Evolutionary conservation across 2,113 vertebrate species (phyloP).

Genomic region (Saccopteryx leptura): DNA sequence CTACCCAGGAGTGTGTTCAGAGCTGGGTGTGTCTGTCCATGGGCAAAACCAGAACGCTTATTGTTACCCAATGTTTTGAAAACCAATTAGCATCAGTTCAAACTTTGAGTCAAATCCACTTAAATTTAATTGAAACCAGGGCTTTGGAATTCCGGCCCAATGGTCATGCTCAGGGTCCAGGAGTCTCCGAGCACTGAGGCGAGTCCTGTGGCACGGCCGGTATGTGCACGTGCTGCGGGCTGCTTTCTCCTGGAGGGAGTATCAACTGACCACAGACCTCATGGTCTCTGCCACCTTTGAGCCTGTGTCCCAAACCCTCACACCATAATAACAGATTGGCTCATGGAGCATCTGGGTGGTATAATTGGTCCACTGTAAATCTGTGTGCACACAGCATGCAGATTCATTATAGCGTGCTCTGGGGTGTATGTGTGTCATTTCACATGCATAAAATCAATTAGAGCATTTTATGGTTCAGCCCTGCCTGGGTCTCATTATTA

Average conservation of each 20-base stretch:
- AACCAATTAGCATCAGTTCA: slow-evolving; percentile 77
- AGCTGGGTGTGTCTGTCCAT: slow-evolving; percentile 36
- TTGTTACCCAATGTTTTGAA: slow-evolving; percentile 73
- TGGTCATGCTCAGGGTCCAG: slow-evolving; percentile 61
- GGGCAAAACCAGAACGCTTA: slow-evolving; percentile 43
- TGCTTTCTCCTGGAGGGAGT: background rate
- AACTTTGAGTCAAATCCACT: slow-evolving; percentile 79
- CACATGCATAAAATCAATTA: slow-evolving; percentile 74
- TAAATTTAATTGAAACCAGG: slow-evolving; percentile 84
- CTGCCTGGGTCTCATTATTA: slow-evolving; percentile 75
- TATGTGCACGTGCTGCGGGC: background rate
- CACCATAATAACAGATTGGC: background rate
- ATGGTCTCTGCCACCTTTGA: slow-evolving; percentile 32
- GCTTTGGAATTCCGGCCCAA: slow-evolving; percentile 69
- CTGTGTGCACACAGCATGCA: slow-evolving; percentile 59
- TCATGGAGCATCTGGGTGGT: slow-evolving; percentile 68
- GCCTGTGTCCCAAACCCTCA: slow-evolving; percentile 15
- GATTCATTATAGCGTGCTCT: slow-evolving; percentile 57
- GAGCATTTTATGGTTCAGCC: slow-evolving; percentile 73
- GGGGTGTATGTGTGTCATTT: slow-evolving; percentile 20
- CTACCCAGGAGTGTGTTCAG: background rate
- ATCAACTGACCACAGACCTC: background rate
- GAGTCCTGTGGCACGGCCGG: background rate
- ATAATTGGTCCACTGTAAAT: slow-evolving; percentile 73
- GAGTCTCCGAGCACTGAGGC: background rate